Evolutionary conservation across 2,888 invertebrate genomes (phyloP), one percentile per base, ranked within the genome.

Genomic region (Leuctra nigra): DNA sequence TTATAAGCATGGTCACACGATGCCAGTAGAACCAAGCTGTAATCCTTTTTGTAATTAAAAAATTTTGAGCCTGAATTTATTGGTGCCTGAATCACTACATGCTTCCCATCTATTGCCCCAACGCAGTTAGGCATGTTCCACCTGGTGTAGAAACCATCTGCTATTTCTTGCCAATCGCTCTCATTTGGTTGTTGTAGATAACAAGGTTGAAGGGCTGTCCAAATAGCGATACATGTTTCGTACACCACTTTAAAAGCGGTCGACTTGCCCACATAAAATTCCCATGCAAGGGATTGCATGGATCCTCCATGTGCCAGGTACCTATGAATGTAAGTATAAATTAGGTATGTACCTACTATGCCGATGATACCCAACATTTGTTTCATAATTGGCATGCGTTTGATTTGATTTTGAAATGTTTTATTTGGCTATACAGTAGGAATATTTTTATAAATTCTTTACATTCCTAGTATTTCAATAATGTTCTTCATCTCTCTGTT

Each of bases 121-220:
- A 53, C 20, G n/a, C 53, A 53, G 53, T 53, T 53, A n/a, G 53
- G 53, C n/a, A 53, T 14, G 16, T 53, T 25, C 25, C 39, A 14
- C 23, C 24, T 4, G 24, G 36, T n/a, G 18, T 53, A 25, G 36
- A 53, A 36, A 16, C 41, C 39, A 39, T 33, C 36, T 16, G 53
- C 53, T 13, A 53, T 53, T 2, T 36, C 16, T 23, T 38, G 16
- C 53, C 38, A 53, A 18, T 53, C 53, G 7, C 39, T 22, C 23
- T 20, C 16, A 20, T 29, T 36, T 13, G 53, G 53, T 22, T 53
- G 22, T 39, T 36, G 18, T 13, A 39, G 18, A 22, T 41, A 53
- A 16, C 20, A 39, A 9, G 38, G 39, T 23, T 22, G 13, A n/a
- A 53, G 39, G 16, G 25, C 53, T n/a, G 22, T 53, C 53, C 53